A percentile compares a stretch with the other conserved stretches of the same genome.
Conservation (phyloP, 2,797 vertebrate genomes). For the Chromobotia macracanthus region DNA sequence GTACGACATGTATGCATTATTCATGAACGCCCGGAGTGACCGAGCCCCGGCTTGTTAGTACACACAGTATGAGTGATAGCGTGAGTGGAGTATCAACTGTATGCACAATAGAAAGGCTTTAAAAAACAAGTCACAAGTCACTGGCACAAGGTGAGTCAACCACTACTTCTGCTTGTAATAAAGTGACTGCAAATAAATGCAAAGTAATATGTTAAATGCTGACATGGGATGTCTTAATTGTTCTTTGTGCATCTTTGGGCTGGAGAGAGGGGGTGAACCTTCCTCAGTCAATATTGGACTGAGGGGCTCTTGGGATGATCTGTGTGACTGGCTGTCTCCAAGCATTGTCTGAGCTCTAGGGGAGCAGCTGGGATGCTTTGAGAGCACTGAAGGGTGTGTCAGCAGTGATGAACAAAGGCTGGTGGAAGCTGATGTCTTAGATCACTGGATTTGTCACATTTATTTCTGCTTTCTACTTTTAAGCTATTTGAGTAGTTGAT, state of each 20-base stretch:
- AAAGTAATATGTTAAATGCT: conserved; percentile 18
- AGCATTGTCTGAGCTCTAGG: conserved; percentile 41
- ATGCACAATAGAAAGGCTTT: neutral
- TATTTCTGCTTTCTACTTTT: neutral
- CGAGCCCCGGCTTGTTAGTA: conserved; percentile 70
- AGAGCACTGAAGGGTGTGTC: conserved; percentile 59
- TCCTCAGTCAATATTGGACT: conserved; percentile 53
- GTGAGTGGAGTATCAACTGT: conserved; percentile 51
- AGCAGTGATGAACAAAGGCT: conserved; percentile 56
- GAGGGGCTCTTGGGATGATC: conserved; percentile 49
- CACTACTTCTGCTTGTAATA: neutral
- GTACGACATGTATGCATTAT: conserved; percentile 76
- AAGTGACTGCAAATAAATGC: conserved; percentile 3
- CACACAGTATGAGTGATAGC: conserved; percentile 56
- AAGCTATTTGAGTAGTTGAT: neutral
- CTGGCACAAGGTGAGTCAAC: conserved; percentile 37
- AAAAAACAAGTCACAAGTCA: neutral
- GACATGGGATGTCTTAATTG: conserved; percentile 41
- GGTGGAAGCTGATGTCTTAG: conserved; percentile 16
- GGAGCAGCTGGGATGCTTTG: conserved; percentile 54
- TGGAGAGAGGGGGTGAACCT: conserved; percentile 51
- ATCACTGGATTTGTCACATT: neutral
- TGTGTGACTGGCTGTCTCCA: conserved; percentile 67
- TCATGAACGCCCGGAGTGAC: conserved; percentile 69
- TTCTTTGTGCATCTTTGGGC: conserved; percentile 36